Evolutionary conservation across 2,797 vertebrate genomes (phyloP).

Genomic region (Cephalopachus bancanus): DNA sequence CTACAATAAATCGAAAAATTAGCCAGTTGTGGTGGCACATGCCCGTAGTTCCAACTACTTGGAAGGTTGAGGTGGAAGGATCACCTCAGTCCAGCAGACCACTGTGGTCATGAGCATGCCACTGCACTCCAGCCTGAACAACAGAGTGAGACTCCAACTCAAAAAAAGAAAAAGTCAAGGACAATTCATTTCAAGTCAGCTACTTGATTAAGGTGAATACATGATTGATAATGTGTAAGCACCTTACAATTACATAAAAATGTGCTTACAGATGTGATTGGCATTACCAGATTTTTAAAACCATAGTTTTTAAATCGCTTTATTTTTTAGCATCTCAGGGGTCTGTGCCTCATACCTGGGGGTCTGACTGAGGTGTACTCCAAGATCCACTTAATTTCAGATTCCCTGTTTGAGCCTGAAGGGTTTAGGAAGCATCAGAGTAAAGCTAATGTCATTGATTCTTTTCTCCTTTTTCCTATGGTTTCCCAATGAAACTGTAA

Average conservation of each 20-base stretch:
- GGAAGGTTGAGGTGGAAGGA: too few relatives aligned
- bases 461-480: not conserved
- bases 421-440: not conserved
- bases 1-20: too few relatives aligned
- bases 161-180: too few relatives aligned
- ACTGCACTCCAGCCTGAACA: too few relatives aligned
- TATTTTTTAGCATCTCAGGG: not conserved
- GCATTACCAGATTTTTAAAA: not conserved
- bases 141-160: too few relatives aligned
- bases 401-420: not conserved
- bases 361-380: too few relatives aligned
- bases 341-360: not conserved
- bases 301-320: not conserved
- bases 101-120: too few relatives aligned
- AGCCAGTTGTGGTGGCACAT: too few relatives aligned
- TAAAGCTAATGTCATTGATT: not conserved
- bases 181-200: not conserved
- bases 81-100: too few relatives aligned
- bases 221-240: not conserved
- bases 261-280: not conserved
- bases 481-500: not conserved
- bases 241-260: not conserved
- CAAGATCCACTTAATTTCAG: not conserved
- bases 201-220: not conserved
- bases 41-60: too few relatives aligned